phyloP scores from a whole-genome alignment of 2,888 invertebrate species.

The Nomada goodeniana region DNA sequence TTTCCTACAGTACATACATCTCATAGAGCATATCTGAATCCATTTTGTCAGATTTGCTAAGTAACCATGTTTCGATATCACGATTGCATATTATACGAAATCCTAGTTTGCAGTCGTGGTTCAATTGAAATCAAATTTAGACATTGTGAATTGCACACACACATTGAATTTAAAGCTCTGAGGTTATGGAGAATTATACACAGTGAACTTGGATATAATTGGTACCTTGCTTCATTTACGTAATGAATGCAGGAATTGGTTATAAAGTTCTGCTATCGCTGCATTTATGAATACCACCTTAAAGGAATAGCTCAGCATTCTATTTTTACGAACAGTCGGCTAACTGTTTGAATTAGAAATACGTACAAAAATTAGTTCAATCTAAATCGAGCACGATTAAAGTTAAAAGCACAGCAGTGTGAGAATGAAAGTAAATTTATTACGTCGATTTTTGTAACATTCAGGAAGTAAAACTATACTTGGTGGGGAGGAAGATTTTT shows the following conservation, averaged over 20 bases:
- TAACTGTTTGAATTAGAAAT: too few species aligned
- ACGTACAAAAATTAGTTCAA: too few species aligned
- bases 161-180: conserved; percentile 20
- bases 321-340: too few species aligned
- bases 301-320: neutral
- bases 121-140: neutral
- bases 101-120: neutral
- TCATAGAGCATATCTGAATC: neutral
- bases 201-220: conserved; percentile 28
- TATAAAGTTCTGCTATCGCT: neutral
- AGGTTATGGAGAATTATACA: conserved; percentile 35
- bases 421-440: too few species aligned
- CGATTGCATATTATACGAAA: neutral
- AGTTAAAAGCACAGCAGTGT: too few species aligned
- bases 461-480: too few species aligned
- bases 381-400: too few species aligned
- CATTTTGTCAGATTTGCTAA: neutral
- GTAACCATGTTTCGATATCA: conserved; percentile 31
- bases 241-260: conserved; percentile 26
- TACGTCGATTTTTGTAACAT: too few species aligned
- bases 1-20: neutral
- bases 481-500: too few species aligned
- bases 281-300: neutral
- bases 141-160: neutral
- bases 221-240: neutral